phyloP scores from a whole-genome alignment of 2,888 invertebrate genomes.

The Chalcis sispes region DNA sequence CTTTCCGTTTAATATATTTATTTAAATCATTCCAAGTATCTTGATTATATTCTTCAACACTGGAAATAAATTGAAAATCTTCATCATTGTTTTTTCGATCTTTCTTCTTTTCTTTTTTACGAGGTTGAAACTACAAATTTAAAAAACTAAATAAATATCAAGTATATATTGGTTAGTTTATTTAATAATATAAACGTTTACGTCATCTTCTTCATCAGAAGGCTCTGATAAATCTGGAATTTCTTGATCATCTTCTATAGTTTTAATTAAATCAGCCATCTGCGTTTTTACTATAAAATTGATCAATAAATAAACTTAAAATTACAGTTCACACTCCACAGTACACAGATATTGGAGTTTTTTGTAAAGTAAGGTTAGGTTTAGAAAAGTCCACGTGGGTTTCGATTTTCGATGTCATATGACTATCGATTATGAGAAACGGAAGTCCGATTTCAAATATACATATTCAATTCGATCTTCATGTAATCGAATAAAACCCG shows the following conservation, averaged over 20 bases:
- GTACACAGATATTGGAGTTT: not conserved
- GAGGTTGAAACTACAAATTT: constrained; percentile 85
- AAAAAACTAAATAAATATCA: constrained; percentile 48
- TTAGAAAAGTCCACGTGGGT: constrained; percentile 24
- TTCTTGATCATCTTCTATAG: constrained; percentile 89
- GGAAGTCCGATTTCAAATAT: not conserved
- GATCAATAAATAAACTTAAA: constrained; percentile 10
- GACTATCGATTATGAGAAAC: not conserved
- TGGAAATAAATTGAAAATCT: constrained; percentile 88
- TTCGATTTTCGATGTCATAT: constrained; percentile 18
- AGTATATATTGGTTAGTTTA: constrained; percentile 10
- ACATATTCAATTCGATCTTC: no score
- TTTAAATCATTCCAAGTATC: constrained; percentile 89
- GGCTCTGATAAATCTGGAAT: constrained; percentile 88
- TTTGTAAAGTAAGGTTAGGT: constrained; percentile 46
- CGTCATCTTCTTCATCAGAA: constrained; percentile 89
- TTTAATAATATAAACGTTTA: constrained; percentile 74
- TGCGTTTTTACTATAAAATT: constrained; percentile 8
- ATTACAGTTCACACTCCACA: not conserved
- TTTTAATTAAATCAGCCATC: constrained; percentile 83
- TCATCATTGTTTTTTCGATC: constrained; percentile 86
- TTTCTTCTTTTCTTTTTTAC: constrained; percentile 85
- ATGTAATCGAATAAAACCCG: constrained; percentile 10
- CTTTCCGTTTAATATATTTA: constrained; percentile 88
- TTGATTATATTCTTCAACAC: constrained; percentile 87